These are phyloP conservation scores for Imbricaverruca yamaguchii DNA, from an alignment of 2,888 invertebrate genomes.

Conservation along the genomic window DNA sequence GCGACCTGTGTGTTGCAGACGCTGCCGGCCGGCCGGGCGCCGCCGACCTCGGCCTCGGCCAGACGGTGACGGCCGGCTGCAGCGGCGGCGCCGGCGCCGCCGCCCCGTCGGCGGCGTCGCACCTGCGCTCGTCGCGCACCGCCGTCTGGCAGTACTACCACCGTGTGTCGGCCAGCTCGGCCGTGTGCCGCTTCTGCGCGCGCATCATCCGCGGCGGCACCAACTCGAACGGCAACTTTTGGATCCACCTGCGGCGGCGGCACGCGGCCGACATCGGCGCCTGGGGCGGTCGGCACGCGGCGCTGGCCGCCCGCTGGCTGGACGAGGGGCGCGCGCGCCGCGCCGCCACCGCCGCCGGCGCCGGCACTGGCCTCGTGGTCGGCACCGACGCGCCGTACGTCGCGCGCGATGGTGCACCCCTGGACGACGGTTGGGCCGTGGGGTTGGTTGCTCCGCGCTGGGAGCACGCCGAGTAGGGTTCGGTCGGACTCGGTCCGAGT, in stretches of 20 bases:
- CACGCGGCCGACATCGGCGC: constrained; percentile 39
- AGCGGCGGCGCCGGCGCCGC: no score
- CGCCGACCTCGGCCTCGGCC: constrained; percentile 34
- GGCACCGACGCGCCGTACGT: constrained; percentile 39
- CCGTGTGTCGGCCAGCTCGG: constrained; percentile 40
- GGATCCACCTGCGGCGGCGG: constrained; percentile 40
- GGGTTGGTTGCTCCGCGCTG: no score
- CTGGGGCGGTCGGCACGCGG: constrained; percentile 39
- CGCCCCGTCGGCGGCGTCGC: no score
- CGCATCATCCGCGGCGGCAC: constrained; percentile 40
- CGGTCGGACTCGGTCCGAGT: no score
- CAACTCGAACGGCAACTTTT: constrained; percentile 40
- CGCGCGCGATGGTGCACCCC: no score
- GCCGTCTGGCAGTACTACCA: constrained; percentile 41
- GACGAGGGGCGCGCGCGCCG: constrained; percentile 38
- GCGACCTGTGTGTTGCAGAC: constrained; percentile 35
- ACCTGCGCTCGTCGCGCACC: constrained; percentile 33
- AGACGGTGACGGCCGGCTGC: no score
- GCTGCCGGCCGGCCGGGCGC: constrained; percentile 33
- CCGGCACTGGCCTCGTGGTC: constrained; percentile 38
- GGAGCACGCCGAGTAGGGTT: no score
- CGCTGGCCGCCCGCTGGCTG: constrained; percentile 39
- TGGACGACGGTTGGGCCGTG: no score
- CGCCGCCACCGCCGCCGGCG: constrained; percentile 38
- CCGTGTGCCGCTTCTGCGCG: constrained; percentile 38